Conservation (phyloP, 1,140 invertebrate genomes). For the Uloborus diversus region DNA sequence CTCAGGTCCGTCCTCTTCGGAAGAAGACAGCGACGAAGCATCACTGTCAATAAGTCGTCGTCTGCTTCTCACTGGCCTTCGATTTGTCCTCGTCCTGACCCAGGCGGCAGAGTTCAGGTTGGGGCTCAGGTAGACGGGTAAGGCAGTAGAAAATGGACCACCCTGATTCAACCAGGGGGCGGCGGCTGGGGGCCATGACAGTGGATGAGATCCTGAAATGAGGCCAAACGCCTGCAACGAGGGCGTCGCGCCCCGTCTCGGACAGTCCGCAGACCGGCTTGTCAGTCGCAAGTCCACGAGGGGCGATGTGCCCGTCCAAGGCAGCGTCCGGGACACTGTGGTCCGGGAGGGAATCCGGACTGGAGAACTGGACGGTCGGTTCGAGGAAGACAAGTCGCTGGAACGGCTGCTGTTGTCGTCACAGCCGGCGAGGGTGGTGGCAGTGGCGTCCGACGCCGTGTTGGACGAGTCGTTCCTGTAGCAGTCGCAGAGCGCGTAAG, state of each 20-base stretch:
- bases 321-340: not conserved
- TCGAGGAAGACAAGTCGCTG: not conserved
- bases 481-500: not conserved
- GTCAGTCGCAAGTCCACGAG: not conserved
- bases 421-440: not conserved
- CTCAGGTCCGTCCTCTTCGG: not conserved
- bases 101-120: not conserved
- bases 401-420: not conserved
- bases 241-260: not conserved
- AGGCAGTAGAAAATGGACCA: not conserved
- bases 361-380: constrained; percentile 7
- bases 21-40: not conserved
- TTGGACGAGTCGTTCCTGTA: not conserved
- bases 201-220: not conserved
- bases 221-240: not conserved
- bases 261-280: not conserved
- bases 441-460: not conserved
- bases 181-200: not conserved
- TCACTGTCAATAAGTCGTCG: not conserved
- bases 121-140: not conserved
- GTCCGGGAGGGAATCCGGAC: not conserved
- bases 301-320: not conserved
- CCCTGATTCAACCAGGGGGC: not conserved
- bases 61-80: not conserved
- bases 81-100: not conserved